Evolutionary conservation across 1,140 invertebrate genomes (phyloP).

Genomic region (Venustaconcha ellipsiformis): DNA sequence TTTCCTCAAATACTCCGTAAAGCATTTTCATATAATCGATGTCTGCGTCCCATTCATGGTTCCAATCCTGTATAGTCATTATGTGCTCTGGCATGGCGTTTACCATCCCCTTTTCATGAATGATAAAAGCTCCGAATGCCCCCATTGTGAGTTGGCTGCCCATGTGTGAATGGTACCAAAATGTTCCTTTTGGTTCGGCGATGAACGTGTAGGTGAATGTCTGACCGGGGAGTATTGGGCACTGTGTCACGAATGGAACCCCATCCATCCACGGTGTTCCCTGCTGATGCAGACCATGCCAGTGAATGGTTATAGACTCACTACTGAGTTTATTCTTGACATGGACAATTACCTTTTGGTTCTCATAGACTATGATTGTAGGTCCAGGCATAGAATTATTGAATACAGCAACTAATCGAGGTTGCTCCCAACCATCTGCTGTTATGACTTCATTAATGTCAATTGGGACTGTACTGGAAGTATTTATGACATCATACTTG

Average conservation of each 20-base stretch:
- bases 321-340: slow-evolving; percentile 84
- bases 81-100: slow-evolving; percentile 35
- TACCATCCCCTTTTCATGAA: slow-evolving; percentile 22
- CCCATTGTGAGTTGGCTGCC: slow-evolving; percentile 36
- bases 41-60: slow-evolving; percentile 39
- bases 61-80: slow-evolving; percentile 52
- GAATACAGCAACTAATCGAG: slow-evolving; percentile 27
- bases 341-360: slow-evolving; percentile 87
- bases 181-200: slow-evolving; percentile 31
- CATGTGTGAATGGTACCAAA: slow-evolving; percentile 43
- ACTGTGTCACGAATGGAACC: slow-evolving; percentile 91
- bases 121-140: slow-evolving; percentile 37
- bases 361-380: slow-evolving; percentile 80
- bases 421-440: slow-evolving; percentile 39
- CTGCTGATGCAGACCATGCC: slow-evolving; percentile 85
- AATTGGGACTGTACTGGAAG: slow-evolving; percentile 6
- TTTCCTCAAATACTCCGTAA: not conserved
- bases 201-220: slow-evolving; percentile 80
- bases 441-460: slow-evolving; percentile 32
- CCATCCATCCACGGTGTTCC: slow-evolving; percentile 90
- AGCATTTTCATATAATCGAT: not conserved
- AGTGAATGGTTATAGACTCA: slow-evolving; percentile 86
- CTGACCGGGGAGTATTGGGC: slow-evolving; percentile 85
- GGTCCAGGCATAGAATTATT: slow-evolving; percentile 49
- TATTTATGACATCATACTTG: slow-evolving; percentile 9